phyloP scores from a whole-genome alignment of 2,113 vertebrate genomes.

The Copsychus sechellarum region DNA sequence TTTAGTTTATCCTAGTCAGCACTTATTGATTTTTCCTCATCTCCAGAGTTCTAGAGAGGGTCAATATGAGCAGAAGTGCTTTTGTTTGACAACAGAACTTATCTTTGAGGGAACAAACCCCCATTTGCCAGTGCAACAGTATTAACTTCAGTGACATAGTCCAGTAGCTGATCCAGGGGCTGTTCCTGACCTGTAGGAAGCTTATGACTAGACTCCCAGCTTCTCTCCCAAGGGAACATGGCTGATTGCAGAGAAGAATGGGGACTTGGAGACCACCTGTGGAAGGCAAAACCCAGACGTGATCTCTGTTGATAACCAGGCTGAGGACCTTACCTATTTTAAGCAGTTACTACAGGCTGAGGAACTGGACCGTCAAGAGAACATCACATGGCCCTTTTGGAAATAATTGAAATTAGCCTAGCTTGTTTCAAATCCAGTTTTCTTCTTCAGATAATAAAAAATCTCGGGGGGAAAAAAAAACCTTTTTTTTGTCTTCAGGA shows the following conservation, averaged over 20 bases:
- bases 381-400: neutral
- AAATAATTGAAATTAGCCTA: neutral
- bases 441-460: neutral
- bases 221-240: neutral
- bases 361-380: neutral
- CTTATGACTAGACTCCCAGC: neutral
- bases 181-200: neutral
- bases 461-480: no score
- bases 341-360: neutral
- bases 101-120: neutral
- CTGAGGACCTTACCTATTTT: neutral
- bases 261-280: neutral
- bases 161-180: neutral
- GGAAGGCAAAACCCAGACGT: neutral
- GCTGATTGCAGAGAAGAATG: neutral
- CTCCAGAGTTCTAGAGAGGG: neutral
- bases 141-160: accelerated
- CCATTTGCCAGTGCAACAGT: neutral
- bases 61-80: neutral
- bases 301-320: neutral
- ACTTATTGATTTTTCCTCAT: neutral
- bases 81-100: conserved; percentile 1
- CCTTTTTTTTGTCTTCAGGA: neutral
- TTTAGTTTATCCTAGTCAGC: neutral
- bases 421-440: neutral